phyloP scores from a whole-genome alignment of 2,797 vertebrate species.

The Sebastiscus tertius region DNA sequence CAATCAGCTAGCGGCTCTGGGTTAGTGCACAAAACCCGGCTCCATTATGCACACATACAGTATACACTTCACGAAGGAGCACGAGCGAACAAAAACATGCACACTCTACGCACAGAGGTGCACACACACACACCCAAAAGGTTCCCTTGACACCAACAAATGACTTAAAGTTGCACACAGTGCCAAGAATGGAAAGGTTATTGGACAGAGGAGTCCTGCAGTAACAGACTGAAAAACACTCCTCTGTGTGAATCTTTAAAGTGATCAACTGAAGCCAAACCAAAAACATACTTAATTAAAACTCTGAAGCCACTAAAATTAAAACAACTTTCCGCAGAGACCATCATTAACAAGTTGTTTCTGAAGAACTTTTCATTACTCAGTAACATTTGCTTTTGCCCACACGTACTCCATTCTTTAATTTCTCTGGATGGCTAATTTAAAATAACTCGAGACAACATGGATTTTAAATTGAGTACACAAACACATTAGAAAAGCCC shows the following conservation, averaged over 20 bases:
- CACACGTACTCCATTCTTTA: background rate
- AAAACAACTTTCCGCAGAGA: constrained; percentile 42
- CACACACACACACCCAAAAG: background rate
- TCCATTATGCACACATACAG: constrained; percentile 9
- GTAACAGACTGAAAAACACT: constrained; percentile 35
- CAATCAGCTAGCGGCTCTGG: constrained; percentile 72
- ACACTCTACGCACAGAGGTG: background rate
- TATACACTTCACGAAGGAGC: background rate
- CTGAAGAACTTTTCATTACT: constrained; percentile 38
- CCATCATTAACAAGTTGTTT: constrained; percentile 53
- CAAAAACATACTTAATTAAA: constrained; percentile 62
- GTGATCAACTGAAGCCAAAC: constrained; percentile 46
- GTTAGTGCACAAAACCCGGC: constrained; percentile 46
- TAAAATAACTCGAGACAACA: constrained; percentile 18
- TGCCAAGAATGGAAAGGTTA: constrained; percentile 40
- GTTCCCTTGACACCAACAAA: constrained; percentile 15
- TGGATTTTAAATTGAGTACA: constrained; percentile 24
- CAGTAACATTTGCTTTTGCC: constrained; percentile 7
- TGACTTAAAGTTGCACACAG: constrained; percentile 28
- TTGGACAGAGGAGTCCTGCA: constrained; percentile 38
- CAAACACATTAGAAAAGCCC: constrained; percentile 10
- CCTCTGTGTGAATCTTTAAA: constrained; percentile 57
- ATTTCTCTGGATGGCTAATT: constrained; percentile 42
- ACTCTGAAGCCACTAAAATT: constrained; percentile 27
- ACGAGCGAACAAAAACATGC: background rate